Evolutionary conservation across 2,888 invertebrate species (phyloP), one percentile per base, ranked within the genome.

Genomic region (Lycaena phlaeas): DNA sequence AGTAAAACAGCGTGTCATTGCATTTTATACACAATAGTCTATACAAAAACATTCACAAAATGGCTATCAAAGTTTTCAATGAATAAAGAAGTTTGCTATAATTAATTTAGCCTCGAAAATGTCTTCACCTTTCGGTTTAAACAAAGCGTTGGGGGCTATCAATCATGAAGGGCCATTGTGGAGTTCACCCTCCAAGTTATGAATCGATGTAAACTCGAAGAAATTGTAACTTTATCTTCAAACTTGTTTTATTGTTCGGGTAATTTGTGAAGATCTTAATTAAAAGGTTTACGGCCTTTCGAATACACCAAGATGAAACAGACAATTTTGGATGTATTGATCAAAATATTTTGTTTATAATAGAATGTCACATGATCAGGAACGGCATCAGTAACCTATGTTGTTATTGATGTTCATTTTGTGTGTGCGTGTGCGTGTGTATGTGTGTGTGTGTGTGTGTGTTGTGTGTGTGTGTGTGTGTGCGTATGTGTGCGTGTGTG

Each of bases 161-260:
- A 53, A 53, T 49, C 46, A 45, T 42, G 39, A 14, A 30, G 37
- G 30, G 39, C 40, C 38, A 40, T 43, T 39, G 27, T 36, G 11
- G 12, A 43, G 45, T 47, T 38, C 29, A 42, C 36, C 40, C 38
- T 41, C 31, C 27, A 27, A 42, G 44, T 43, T 43, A 42, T 45
- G 44, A 49, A 47, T 49, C 45, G 49, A 47, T 41, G 47, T 45
- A 42, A 52, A 45, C 47, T 51, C 42, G 44, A 48, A 48, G 50
- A 48, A 50, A 49, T 52, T 49, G 45, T 52, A 46, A 48, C 49
- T 52, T 52, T 46, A 53, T 45, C 49, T 40, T 36, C 44, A 45
- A 50, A 49, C 47, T 49, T 49, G 43, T 51, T 51, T 49, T 44
- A 51, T 49, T 49, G 43, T 49, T 47, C 29, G 34, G 39, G 38